phyloP scores from a whole-genome alignment of 2,888 invertebrate genomes.

The Sinelater perroti region DNA sequence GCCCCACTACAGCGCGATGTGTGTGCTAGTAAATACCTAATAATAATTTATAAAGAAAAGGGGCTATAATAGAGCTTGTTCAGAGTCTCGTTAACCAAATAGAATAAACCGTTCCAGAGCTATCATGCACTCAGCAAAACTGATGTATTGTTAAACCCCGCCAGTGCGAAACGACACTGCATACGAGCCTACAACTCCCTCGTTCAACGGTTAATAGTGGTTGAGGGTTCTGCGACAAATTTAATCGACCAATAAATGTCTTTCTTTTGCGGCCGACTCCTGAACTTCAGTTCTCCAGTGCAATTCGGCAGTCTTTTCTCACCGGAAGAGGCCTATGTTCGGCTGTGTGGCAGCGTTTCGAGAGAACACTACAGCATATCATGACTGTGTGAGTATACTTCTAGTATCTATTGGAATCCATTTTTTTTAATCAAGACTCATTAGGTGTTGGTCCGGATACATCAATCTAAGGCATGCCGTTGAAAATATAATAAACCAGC shows the following conservation, averaged over 20 bases:
- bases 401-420: not conserved
- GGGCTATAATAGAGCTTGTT: slow-evolving; percentile 58
- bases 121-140: slow-evolving; percentile 50
- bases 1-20: slow-evolving; percentile 25
- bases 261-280: slow-evolving; percentile 28
- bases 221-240: slow-evolving; percentile 19
- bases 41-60: slow-evolving; percentile 49
- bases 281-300: slow-evolving; percentile 24
- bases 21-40: slow-evolving; percentile 34
- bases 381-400: slow-evolving; percentile 32
- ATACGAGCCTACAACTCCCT: slow-evolving; percentile 5
- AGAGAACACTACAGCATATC: slow-evolving; percentile 25
- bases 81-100: slow-evolving; percentile 58
- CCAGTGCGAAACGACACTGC: slow-evolving; percentile 17
- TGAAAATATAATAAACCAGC: slow-evolving; percentile 26
- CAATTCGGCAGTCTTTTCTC: slow-evolving; percentile 24
- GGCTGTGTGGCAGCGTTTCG: slow-evolving; percentile 24
- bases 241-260: slow-evolving; percentile 34
- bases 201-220: slow-evolving; percentile 16
- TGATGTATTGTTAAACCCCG: slow-evolving; percentile 34
- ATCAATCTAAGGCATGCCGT: slow-evolving; percentile 27
- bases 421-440: not conserved
- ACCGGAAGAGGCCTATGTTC: slow-evolving; percentile 36
- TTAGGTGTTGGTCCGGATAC: slow-evolving; percentile 26
- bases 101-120: slow-evolving; percentile 57